Conservation (phyloP, 2,888 invertebrate genomes). For the Drosophila yooni region DNA sequence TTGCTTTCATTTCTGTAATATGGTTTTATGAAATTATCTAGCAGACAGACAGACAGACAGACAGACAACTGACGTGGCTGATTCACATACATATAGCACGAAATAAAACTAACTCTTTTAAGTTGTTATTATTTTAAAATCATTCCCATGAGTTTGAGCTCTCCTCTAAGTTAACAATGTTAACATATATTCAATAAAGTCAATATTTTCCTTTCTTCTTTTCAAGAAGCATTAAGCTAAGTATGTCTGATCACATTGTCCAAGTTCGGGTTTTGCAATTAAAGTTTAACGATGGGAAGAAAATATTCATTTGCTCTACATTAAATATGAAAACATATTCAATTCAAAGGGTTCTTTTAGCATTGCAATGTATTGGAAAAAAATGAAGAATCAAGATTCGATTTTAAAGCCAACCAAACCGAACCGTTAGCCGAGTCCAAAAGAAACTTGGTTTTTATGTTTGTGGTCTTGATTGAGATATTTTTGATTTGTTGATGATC, state of each 20-base stretch:
- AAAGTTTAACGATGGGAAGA: neutral
- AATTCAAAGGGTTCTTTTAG: no score
- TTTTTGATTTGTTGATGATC: neutral
- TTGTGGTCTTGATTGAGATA: neutral
- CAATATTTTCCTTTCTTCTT: neutral
- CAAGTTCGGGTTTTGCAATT: neutral
- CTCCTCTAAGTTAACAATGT: neutral
- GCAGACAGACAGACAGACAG: neutral
- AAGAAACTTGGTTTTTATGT: neutral
- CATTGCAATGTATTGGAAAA: no score
- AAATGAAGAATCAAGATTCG: neutral
- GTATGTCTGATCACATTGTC: neutral
- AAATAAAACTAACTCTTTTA: neutral
- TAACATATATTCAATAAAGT: neutral
- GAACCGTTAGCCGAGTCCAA: neutral
- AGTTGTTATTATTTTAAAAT: neutral
- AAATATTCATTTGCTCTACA: neutral
- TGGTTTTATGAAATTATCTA: neutral
- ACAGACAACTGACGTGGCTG: neutral
- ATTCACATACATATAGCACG: neutral
- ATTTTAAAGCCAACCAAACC: neutral
- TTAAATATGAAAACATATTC: neutral
- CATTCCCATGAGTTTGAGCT: no score
- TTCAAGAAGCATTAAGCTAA: neutral
- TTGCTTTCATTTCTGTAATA: neutral